Evolutionary conservation across 2,113 vertebrate genomes (phyloP), one percentile per base, ranked within the genome.

Genomic region (Eonycteris spelaea): DNA sequence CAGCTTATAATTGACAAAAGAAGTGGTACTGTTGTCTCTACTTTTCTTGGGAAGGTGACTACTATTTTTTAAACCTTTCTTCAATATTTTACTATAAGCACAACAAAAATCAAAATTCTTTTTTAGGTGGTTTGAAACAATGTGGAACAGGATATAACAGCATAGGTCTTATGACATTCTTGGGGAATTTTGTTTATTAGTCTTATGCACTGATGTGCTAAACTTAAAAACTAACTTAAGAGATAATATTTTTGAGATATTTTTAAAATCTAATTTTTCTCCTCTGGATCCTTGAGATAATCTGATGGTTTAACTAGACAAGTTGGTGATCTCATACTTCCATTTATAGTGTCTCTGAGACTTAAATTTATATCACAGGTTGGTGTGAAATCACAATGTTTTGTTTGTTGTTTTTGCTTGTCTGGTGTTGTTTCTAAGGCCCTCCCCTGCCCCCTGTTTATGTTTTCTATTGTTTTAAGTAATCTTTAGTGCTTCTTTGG

Each of bases 261-360:
- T 77, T 92, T 82, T 57, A 19, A 35, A 55, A 65, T 51, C 51
- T 68, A 33, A 33, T 6, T 77, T 95, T 91, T 80, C 26, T 94
- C n/a, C 24, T 96, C 35, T 87, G n/a, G 6, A 90, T 73, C 16
- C n/a, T 79, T 94, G 59, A 83, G 38, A n/a, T 84, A 78, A 83
- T 70, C 38, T 11, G 21, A 91, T 51, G 9, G 21, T 59, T 77
- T 93, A 7, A 61, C 43, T 68, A 86, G 73, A 28, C 19, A 80
- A 75, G n/a, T 22, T 83, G 26, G 33, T 48, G 51, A 67, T 38
- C 11, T 68, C 53, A n/a, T 59, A 59, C 21, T 77, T 55, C 13
- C 22, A 40, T 14, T n/a, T 13, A 59, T n/a, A 45, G 10, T 33
- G 9, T 79, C 18, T 51, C 38, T 16, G 4, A 61, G 35, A 74